Evolutionary conservation across 35 echinoderm and acorn worm genomes (phyloP).

Genomic region (Lytechinus variegatus): DNA sequence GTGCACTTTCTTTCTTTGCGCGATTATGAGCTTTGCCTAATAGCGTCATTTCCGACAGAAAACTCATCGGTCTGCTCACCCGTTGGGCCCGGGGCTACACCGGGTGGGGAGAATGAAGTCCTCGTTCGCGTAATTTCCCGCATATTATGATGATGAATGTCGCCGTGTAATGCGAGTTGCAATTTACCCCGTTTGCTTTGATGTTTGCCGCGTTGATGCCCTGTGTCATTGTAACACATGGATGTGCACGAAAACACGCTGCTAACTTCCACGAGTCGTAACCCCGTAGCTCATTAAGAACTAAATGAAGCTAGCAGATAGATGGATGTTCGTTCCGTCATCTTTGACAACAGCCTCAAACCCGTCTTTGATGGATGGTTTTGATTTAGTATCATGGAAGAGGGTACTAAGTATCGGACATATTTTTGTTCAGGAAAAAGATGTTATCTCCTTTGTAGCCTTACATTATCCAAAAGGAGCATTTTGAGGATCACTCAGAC

Average conservation of each 20-base stretch:
- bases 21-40: conserved; percentile 33
- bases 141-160: conserved; percentile 45
- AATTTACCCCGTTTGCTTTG: conserved; percentile 8
- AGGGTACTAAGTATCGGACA: not conserved
- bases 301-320: not conserved
- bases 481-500: not conserved
- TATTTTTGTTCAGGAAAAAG: conserved; percentile 4
- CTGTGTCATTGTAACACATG: conserved; percentile 32
- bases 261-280: conserved; percentile 2
- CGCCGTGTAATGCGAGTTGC: conserved; percentile 40
- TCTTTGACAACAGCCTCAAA: not conserved
- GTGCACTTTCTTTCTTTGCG: conserved; percentile 38
- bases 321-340: not conserved
- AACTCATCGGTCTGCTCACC: conserved; percentile 4
- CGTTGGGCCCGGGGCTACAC: not conserved
- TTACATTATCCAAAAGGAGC: not conserved
- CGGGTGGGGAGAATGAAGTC: conserved; percentile 29
- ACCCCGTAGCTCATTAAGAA: conserved; percentile 43
- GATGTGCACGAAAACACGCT: conserved; percentile 22
- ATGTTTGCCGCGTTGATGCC: conserved; percentile 25
- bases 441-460: not conserved
- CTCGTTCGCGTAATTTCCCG: conserved; percentile 46
- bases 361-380: not conserved
- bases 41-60: conserved; percentile 44
- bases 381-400: conserved; percentile 4